phyloP scores from a whole-genome alignment of 2,888 invertebrate species.

The Campoplex nolae region DNA sequence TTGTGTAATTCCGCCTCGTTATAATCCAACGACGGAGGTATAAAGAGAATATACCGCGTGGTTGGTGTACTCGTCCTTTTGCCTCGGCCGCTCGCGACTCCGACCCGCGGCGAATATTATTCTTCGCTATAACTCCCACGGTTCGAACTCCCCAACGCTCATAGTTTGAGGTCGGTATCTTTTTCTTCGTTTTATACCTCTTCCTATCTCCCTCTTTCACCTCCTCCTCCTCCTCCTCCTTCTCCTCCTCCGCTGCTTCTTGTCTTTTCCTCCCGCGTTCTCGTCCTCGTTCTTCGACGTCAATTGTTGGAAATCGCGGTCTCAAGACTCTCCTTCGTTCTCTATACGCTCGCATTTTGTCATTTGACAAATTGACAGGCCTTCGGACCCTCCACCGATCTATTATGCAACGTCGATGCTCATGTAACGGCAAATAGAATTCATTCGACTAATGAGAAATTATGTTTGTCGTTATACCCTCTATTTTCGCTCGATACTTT shows the following conservation, averaged over 20 bases:
- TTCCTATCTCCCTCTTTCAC: slow-evolving; percentile 36
- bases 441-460: background rate
- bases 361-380: slow-evolving; percentile 12
- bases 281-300: slow-evolving; percentile 41
- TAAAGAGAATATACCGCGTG: slow-evolving; percentile 74
- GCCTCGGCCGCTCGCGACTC: slow-evolving; percentile 59
- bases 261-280: slow-evolving; percentile 41
- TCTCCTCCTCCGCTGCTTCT: background rate
- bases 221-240: slow-evolving; percentile 23
- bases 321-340: slow-evolving; percentile 28
- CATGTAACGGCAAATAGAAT: no score
- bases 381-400: background rate
- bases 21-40: slow-evolving; percentile 72
- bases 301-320: slow-evolving; percentile 64
- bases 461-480: no score
- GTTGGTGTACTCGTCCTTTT: slow-evolving; percentile 57
- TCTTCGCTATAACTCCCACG: slow-evolving; percentile 66
- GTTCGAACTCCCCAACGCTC: slow-evolving; percentile 65
- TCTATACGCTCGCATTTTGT: slow-evolving; percentile 30
- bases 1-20: slow-evolving; percentile 82
- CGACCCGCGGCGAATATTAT: slow-evolving; percentile 69
- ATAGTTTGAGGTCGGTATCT: slow-evolving; percentile 61
- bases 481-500: no score
- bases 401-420: background rate
- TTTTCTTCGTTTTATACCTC: slow-evolving; percentile 50